Base-by-base conservation (phyloP, 2,888 invertebrate species). In the Beris chalybata region DNA sequence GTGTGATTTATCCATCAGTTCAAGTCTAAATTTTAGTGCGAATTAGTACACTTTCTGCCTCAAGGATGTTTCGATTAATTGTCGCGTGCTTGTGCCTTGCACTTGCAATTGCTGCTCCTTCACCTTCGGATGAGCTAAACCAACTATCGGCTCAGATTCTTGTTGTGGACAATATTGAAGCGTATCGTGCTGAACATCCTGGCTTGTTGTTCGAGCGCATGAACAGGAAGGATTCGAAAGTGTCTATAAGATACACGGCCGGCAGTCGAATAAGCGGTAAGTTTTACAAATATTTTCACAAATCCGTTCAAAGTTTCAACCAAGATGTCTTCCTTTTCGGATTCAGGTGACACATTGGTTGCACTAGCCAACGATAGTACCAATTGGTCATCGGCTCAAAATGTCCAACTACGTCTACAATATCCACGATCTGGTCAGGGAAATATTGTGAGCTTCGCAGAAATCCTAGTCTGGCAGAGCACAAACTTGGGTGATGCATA, bases 341-440 rank as follows among this genome's bases (percentile, higher is more conserved):
- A 22, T 13, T 11, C 1, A 53, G 53, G 53, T 29, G 53, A 53
- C 30, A n/a, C 53, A 30, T 31, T 53, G n/a, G 53, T 53, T 53
- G 53, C 30, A 4, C 1, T 31, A 11, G 53, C 6, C 11, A 30
- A 29, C 29, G 31, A 53, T 30, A 53, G 30, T 31, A 5, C 4
- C 7, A 4, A 12, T 7, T 53, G 53, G 53, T 29, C 29, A 11
- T 3, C 30, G 9, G 9, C 31, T 1, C 53, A 53, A 53, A 30
- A 53, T 31, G 53, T 30, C 31, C 53, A 53, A 53, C 29, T 53
- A 9, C 53, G 12, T 1, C 22, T 53, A 12, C 53, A 30, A 30
- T 53, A 53, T 53, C 53, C 53, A 4, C 0, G 29, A 7, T 4
- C 30, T 9, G 53, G 53, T 11, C 53, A 29, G 2, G 53, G 53